Conservation (phyloP, 2,797 vertebrate species). For the Sebastes paucispinis region DNA sequence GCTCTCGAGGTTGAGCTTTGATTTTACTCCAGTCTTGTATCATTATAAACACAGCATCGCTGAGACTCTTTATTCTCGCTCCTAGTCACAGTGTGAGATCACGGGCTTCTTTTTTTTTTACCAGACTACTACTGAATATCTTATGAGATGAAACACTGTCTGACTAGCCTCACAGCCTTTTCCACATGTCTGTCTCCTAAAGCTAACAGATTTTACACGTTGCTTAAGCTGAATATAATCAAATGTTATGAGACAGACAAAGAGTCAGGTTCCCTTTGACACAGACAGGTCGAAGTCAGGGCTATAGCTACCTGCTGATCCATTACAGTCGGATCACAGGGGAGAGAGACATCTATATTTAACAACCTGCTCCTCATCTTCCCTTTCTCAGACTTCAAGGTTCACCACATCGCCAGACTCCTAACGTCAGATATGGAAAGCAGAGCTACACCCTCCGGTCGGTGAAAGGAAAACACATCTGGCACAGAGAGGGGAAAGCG, state of each 20-base stretch:
- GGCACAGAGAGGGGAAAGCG: not conserved
- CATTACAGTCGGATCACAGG: conserved; percentile 25
- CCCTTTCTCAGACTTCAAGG: conserved; percentile 15
- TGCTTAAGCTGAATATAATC: not conserved
- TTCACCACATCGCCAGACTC: conserved; percentile 24
- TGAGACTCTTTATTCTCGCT: not conserved
- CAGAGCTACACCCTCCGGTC: conserved; percentile 1
- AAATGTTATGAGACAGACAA: not conserved
- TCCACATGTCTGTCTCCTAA: not conserved
- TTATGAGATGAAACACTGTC: not conserved
- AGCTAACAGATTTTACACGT: not conserved
- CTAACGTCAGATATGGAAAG: conserved; percentile 25
- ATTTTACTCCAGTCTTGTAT: conserved; percentile 13
- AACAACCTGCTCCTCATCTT: conserved; percentile 43
- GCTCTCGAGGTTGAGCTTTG: not conserved
- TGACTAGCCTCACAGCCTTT: not conserved
- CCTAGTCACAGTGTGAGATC: not conserved
- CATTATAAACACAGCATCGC: not conserved
- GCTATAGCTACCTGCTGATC: conserved; percentile 20
- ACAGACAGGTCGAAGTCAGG: not conserved
- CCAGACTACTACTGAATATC: not conserved
- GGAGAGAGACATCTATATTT: conserved; percentile 53
- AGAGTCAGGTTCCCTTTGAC: not conserved
- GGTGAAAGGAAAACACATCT: not conserved
- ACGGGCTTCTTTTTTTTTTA: not conserved